Evolutionary conservation across 2,797 vertebrate species (phyloP).

Genomic region (Taenioides sp.): DNA sequence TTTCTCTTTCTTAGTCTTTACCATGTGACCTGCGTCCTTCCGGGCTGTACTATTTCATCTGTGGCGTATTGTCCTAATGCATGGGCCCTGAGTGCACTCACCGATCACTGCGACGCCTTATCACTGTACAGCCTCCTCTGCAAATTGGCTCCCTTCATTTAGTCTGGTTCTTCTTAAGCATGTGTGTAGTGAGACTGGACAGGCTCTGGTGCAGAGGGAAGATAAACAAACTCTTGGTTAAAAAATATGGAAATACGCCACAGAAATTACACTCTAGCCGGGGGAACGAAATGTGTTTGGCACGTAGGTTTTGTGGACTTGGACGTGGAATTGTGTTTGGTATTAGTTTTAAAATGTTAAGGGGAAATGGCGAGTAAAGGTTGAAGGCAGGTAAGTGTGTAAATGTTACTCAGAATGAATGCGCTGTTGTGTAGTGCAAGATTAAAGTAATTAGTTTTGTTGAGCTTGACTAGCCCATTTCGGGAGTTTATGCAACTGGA

Average conservation of each 20-base stretch:
- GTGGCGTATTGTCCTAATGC: slow-evolving; percentile 74
- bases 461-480: neutral
- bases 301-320: slow-evolving; percentile 1
- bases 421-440: neutral
- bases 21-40: slow-evolving; percentile 70
- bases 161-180: slow-evolving; percentile 66
- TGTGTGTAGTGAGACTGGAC: slow-evolving; percentile 49
- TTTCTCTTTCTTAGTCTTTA: neutral
- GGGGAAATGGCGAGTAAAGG: slow-evolving; percentile 5
- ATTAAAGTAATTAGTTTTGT: neutral
- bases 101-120: slow-evolving; percentile 70
- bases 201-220: slow-evolving; percentile 29
- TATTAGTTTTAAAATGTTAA: neutral
- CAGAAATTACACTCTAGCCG: slow-evolving; percentile 26
- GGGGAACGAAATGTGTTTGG: slow-evolving; percentile 22
- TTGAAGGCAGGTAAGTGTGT: slow-evolving; percentile 5
- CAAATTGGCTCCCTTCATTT: slow-evolving; percentile 75
- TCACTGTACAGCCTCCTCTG: slow-evolving; percentile 71
- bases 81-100: slow-evolving; percentile 75
- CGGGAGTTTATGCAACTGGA: no score
- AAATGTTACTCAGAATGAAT: neutral
- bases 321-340: neutral
- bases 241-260: slow-evolving; percentile 19
- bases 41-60: slow-evolving; percentile 69
- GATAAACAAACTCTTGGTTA: slow-evolving; percentile 58